Conservation (phyloP, 2,113 vertebrate species). For the Bombycilla garrulus region DNA sequence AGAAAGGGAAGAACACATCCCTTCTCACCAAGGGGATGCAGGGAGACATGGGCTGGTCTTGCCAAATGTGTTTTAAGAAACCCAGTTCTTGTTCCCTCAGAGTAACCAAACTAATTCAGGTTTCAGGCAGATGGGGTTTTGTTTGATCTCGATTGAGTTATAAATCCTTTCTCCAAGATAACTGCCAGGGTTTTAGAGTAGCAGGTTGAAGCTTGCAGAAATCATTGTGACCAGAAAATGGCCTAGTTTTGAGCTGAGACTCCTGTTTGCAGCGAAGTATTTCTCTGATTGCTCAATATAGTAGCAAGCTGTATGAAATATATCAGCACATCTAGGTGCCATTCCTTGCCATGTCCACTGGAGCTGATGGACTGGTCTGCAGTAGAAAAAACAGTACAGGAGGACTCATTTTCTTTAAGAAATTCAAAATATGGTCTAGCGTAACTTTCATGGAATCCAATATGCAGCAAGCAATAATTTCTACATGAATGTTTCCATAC, state of each 20-base stretch:
- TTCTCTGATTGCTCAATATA: not conserved
- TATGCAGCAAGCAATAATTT: not conserved
- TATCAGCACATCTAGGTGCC: not conserved
- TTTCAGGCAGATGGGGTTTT: not conserved
- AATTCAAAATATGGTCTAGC: not conserved
- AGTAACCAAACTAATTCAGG: not conserved
- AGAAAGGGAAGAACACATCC: not conserved
- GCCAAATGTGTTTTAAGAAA: not conserved
- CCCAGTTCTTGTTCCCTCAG: not conserved
- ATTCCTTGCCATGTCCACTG: not conserved
- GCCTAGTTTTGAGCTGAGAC: not conserved
- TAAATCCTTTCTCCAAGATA: not conserved
- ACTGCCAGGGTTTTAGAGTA: not conserved
- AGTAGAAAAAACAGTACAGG: not conserved
- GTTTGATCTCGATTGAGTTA: not conserved
- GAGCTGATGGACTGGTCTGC: not conserved
- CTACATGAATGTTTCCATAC: not conserved
- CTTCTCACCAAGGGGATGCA: not conserved
- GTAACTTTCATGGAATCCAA: not conserved
- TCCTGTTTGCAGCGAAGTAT: not conserved
- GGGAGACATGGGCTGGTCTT: not conserved
- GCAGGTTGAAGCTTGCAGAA: not conserved
- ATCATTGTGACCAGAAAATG: not conserved
- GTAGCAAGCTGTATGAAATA: not conserved
- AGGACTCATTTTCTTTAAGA: not conserved